Conservation (phyloP, 2,113 vertebrate species). For the Gallinago paraguaiae region DNA sequence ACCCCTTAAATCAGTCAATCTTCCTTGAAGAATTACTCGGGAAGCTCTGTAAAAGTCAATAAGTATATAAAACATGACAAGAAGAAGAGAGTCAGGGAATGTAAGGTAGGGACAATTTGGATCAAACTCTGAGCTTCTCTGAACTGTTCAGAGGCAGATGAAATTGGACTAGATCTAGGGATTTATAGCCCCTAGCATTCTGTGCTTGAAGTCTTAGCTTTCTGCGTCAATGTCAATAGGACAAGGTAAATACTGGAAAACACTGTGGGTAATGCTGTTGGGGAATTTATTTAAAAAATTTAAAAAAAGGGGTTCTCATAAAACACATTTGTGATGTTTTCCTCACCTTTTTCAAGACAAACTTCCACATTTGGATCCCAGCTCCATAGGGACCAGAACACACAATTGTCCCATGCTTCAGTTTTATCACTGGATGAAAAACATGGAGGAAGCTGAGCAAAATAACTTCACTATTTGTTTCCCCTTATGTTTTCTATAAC, state of each 20-base stretch:
- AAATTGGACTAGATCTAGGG: constrained; percentile 7
- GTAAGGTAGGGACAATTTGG: constrained; percentile 3
- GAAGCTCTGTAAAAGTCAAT: constrained; percentile 55
- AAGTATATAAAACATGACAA: constrained; percentile 24
- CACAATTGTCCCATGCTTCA: background rate
- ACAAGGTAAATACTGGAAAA: background rate
- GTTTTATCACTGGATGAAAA: background rate
- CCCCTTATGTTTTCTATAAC: background rate
- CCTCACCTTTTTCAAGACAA: background rate
- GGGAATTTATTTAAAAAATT: background rate
- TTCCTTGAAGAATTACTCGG: constrained; percentile 43
- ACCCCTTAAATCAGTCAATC: constrained; percentile 35
- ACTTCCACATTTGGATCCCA: background rate
- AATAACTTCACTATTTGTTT: background rate
- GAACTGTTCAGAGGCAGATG: background rate
- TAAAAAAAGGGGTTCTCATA: background rate
- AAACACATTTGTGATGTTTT: background rate
- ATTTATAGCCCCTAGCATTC: background rate
- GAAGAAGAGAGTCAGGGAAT: background rate
- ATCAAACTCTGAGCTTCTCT: background rate
- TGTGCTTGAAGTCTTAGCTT: background rate
- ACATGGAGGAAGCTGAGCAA: background rate
- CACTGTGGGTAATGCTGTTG: background rate
- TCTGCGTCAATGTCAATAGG: background rate
- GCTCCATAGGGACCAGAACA: background rate